A percentile compares a stretch with the other conserved stretches of the same genome.
These are phyloP conservation scores for Leptogaster cylindrica DNA, from an alignment of 2,888 invertebrate species.

Conservation along the genomic window DNA sequence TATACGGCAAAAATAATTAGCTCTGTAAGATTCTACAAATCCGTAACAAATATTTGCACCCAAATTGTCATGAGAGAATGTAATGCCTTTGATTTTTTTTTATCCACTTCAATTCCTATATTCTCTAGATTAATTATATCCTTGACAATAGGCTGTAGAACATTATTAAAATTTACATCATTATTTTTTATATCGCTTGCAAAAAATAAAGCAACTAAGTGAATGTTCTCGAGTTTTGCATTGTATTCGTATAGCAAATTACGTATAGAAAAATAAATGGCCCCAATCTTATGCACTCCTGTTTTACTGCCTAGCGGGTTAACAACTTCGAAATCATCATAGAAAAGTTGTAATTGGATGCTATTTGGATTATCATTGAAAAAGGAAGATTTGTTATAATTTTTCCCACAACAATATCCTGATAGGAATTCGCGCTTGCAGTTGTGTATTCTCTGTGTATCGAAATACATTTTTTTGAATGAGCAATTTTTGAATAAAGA, in stretches of 20 bases:
- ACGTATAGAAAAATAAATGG: constrained; percentile 4
- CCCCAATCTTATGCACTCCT: constrained; percentile 21
- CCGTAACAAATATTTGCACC: constrained; percentile 30
- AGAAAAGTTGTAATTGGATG: neutral
- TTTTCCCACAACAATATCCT: neutral
- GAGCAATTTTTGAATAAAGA: too few species aligned
- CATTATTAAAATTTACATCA: neutral
- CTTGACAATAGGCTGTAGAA: constrained; percentile 2
- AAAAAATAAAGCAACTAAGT: constrained; percentile 29
- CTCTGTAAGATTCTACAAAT: neutral
- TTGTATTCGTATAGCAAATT: neutral
- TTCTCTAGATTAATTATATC: constrained; percentile 8
- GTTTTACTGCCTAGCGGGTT: constrained; percentile 33
- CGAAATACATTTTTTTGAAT: too few species aligned
- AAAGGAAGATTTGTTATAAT: neutral
- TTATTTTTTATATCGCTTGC: constrained; percentile 24
- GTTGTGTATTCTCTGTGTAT: too few species aligned
- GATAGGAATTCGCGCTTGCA: too few species aligned
- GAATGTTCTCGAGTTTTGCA: constrained; percentile 6
- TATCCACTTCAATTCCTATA: neutral
- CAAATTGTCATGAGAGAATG: constrained; percentile 21
- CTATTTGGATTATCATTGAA: neutral
- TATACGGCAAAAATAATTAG: constrained; percentile 8
- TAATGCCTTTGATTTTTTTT: neutral
- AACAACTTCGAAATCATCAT: constrained; percentile 8